Conservation (phyloP, 2,888 invertebrate genomes). For the Pardosa pseudoannulata region DNA sequence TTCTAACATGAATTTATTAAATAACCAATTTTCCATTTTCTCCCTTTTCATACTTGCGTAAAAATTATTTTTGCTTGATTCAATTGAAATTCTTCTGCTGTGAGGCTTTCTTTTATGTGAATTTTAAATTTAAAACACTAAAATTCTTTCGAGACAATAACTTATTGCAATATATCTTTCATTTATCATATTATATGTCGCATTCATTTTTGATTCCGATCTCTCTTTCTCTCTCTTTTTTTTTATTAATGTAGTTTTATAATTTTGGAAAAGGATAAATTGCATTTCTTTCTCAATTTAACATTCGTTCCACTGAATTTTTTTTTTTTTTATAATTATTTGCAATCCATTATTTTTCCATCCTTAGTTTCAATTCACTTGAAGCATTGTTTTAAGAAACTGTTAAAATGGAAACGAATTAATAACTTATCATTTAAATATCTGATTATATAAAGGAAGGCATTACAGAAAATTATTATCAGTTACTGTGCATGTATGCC, state of each 20-base stretch:
- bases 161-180: background rate
- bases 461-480: too few species aligned
- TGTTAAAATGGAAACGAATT: too few species aligned
- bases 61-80: background rate
- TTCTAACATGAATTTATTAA: constrained; percentile 7
- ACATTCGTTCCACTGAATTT: background rate
- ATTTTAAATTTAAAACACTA: background rate
- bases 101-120: background rate
- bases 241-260: background rate
- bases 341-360: too few species aligned
- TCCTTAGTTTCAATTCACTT: too few species aligned
- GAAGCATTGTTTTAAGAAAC: too few species aligned
- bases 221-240: background rate
- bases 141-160: background rate
- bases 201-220: background rate
- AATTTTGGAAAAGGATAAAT: background rate
- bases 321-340: background rate
- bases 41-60: background rate
- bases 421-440: too few species aligned
- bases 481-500: too few species aligned
- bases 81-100: background rate
- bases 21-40: constrained; percentile 1
- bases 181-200: constrained; percentile 7
- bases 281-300: background rate
- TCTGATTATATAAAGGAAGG: too few species aligned